Conservation (phyloP, 2,113 vertebrate genomes). For the Galeopterus variegatus region DNA sequence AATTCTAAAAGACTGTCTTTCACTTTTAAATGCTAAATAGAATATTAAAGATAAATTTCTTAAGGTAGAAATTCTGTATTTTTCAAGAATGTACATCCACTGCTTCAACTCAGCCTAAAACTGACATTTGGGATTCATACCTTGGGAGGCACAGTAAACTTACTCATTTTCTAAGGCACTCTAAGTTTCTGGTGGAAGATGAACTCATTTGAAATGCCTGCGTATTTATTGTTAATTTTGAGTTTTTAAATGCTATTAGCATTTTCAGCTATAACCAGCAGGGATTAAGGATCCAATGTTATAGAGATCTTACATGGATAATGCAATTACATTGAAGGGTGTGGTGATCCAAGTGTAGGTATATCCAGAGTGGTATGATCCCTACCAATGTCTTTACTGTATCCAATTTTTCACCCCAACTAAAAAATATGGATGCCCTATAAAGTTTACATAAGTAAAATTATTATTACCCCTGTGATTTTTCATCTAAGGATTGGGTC, state of each 20-base stretch:
- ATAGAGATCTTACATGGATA: not conserved
- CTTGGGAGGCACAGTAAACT: not conserved
- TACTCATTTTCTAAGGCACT: not conserved
- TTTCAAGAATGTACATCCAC: not conserved
- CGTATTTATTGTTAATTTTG: conserved; percentile 30
- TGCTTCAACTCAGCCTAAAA: conserved; percentile 8
- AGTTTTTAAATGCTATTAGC: conserved; percentile 28
- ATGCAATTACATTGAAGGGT: not conserved
- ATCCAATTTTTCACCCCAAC: not conserved
- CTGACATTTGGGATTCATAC: not conserved
- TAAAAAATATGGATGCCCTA: not conserved
- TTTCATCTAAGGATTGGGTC: conserved; percentile 1
- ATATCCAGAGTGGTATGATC: not conserved
- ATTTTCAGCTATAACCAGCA: conserved; percentile 15
- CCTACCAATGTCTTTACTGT: not conserved
- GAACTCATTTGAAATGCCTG: conserved; percentile 29
- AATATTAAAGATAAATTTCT: conserved; percentile 11
- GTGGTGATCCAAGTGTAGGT: not conserved
- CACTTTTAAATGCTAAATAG: conserved; percentile 53
- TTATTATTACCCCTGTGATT: not conserved
- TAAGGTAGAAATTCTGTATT: conserved; percentile 44
- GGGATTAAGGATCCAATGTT: not conserved
- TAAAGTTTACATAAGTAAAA: conserved; percentile 49
- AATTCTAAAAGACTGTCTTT: conserved; percentile 52
- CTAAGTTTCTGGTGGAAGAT: conserved; percentile 2